Evolutionary conservation across 1,140 invertebrate species (phyloP), one percentile per base, ranked within the genome.

Genomic region (Amyelois transitella): DNA sequence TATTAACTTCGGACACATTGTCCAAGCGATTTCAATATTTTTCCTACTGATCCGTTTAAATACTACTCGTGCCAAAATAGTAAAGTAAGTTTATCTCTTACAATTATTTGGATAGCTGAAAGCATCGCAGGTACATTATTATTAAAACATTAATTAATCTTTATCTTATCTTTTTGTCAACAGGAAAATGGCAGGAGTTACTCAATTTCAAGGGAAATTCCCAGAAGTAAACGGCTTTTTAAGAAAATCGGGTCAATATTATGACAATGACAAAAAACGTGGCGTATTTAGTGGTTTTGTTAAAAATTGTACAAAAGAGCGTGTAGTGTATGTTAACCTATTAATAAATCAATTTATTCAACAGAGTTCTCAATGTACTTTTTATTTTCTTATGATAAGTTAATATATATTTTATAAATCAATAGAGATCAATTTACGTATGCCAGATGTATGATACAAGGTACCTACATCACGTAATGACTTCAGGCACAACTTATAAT

Each of bases 311-410:
- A 12, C 17, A 8, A 14, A 14, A 6, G n/a, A 14, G 32, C 17
- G 5, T 14, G 12, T 5, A 2, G 32, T 48, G 7, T 12, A 8
- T 45, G 20, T n/a, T 32, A 14, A 28, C 1, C 20, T 38, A 14
- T 38, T 51, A 72, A 55, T 72, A 68, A 72, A 69, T 59, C 58
- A 53, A 32, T 64, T 62, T 64, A 62, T 70, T 59, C 66, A 72
- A 70, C 69, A 69, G 66, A 71, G 64, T 72, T 75, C 66, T 63
- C 62, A 60, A 66, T 58, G 69, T 57, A 52, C 32, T 64, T 65
- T 59, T 62, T 38, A 61, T 60, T 64, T 49, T 43, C 2, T 24
- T n/a, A n/a, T n/a, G n/a, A n/a, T n/a, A n/a, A n/a, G n/a, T n/a
- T n/a, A n/a, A 28, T 10, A 28, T 28, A 28, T 28, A 28, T 28